Base-by-base conservation (phyloP, 2,888 invertebrate species). In the Drosophila merina region DNA sequence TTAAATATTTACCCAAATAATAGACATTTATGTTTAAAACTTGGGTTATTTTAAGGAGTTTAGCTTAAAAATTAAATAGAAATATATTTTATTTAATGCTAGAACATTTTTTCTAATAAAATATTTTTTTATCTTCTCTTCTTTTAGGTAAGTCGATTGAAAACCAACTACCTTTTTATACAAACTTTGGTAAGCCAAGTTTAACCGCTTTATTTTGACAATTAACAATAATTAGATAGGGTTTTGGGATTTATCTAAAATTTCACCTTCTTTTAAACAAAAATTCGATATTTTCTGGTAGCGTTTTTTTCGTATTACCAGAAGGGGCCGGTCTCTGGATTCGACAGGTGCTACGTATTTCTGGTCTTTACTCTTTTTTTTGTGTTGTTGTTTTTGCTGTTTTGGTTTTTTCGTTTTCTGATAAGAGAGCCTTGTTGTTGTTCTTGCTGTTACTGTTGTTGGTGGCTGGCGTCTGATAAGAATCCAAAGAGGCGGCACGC, bases 261-360 rank as follows among this genome's bases (percentile, higher is more conserved):
- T 20, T 20, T 20, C 20, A 0, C 20, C 2, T 20, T 20, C 1
- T 20, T 20, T 20, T 20, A 1, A 2, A 14, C 14, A 14, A 14
- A 20, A 20, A 7, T 33, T 36, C 10, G 33, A 40, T 33, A 9
- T 38, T 36, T 8, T 38, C 14, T 26, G 36, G 20, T 44, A n/a
- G 12, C 12, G n/a, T 14, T 7, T 12, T 45, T 8, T 44, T 58
- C 45, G 44, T 44, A 50, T 55, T 57, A 44, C 64, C 58, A 57
- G 59, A 6, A 77, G 83, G 82, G 84, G 75, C 75, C 80, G 70
- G 76, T 79, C 86, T 14, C 48, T 6, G 40, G 12, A 30, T 52
- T 25, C 51, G 51, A 60, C 79, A 78, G 82, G 78, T 77, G 72
- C 71, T 62, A 54, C 57, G 49, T 47, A 52, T 64, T 59, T n/a